phyloP scores from a whole-genome alignment of 2,113 vertebrate genomes.

The Clinocottus analis region DNA sequence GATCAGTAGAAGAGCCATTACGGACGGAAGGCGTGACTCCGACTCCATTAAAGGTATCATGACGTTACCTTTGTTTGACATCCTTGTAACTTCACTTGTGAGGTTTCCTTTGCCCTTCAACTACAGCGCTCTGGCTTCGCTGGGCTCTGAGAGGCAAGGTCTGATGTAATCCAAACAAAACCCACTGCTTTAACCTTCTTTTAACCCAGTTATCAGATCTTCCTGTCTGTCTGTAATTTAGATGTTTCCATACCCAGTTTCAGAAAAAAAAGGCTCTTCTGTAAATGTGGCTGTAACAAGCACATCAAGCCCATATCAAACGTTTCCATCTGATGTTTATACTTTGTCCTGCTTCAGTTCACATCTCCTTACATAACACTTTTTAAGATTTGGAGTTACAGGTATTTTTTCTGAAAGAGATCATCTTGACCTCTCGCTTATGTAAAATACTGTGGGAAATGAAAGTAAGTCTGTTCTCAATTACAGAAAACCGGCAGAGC shows the following conservation, averaged over 20 bases:
- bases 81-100: slow-evolving; percentile 43
- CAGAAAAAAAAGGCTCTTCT: slow-evolving; percentile 21
- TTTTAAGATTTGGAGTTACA: slow-evolving; percentile 8
- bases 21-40: slow-evolving; percentile 61
- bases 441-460: slow-evolving; percentile 2
- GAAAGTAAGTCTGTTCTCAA: slow-evolving; percentile 26
- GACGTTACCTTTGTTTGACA: slow-evolving; percentile 64
- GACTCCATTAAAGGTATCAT: slow-evolving; percentile 62
- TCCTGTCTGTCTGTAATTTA: slow-evolving; percentile 35
- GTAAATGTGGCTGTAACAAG: slow-evolving; percentile 10
- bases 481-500: slow-evolving; percentile 6
- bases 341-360: neutral
- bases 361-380: neutral
- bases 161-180: slow-evolving; percentile 52
- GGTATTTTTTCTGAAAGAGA: neutral
- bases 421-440: slow-evolving; percentile 20
- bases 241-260: slow-evolving; percentile 39
- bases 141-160: slow-evolving; percentile 11
- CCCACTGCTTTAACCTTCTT: slow-evolving; percentile 33
- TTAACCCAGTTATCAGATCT: slow-evolving; percentile 45
- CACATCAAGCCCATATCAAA: neutral
- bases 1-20: slow-evolving; percentile 69
- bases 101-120: slow-evolving; percentile 41
- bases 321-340: neutral
- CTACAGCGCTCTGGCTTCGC: slow-evolving; percentile 30